Evolutionary conservation across 2,888 invertebrate genomes (phyloP), one percentile per base, ranked within the genome.

Genomic region (Drosophila acutilabella): DNA sequence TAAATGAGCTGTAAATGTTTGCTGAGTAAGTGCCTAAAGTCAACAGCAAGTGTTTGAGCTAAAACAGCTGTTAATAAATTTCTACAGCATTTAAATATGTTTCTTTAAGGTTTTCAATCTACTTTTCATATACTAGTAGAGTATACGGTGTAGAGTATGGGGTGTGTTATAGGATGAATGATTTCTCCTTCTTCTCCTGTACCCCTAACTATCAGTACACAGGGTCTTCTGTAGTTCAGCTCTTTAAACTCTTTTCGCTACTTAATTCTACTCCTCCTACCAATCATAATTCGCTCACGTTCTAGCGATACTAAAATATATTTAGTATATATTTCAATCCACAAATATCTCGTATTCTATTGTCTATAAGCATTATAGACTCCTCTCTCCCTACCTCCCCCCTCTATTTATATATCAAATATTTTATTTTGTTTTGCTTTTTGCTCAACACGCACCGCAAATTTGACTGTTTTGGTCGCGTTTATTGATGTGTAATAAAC

Each of bases 401-500:
- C 2, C 33, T 36, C 11, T 47, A 64, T 74, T 69, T 61, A 60
- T 45, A 23, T 53, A 57, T 67, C 52, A 52, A 50, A 52, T 72
- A 68, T 36, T 47, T 26, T 38, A 16, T n/a, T 16, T 23, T 52
- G 40, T 60, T 52, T 60, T 60, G 33, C 26, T 51, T 65, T 30
- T 40, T 23, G 30, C 50, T 36, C 30, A 60, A 51, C 76, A 85
- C 70, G 68, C 83, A 81, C 71, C 77, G 66, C 71, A 76, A 81
- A 80, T 80, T 82, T 81, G 61, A 51, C 75, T 74, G 67, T 36
- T 36, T 13, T 84, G 78, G 50, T 74, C 67, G 80, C 59, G 78
- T 71, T 79, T 79, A 85, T 84, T 88, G 90, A 88, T 80, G 88
- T 85, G 90, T 85, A 89, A 90, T 89, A 89, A 89, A 89, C 87